Evolutionary conservation across 2,888 invertebrate species (phyloP), one percentile per base, ranked within the genome.

Genomic region (Netelia virgata): DNA sequence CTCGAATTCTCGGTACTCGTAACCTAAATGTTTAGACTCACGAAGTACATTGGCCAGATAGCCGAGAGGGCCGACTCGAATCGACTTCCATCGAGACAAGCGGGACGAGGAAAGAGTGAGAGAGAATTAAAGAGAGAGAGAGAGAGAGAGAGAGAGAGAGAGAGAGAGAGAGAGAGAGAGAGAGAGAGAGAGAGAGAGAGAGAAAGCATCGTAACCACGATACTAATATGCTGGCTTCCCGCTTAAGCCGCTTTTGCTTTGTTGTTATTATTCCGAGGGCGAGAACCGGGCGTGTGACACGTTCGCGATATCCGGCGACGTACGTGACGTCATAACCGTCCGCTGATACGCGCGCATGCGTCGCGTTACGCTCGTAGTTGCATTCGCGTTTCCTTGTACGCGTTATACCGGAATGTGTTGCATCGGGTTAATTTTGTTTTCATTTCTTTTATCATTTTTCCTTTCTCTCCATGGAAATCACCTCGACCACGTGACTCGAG

Each of bases 291-390:
- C 90, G 88, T 88, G 90, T 86, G 90, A 90, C 92, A 92, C 92
- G 92, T 92, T 89, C 89, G 86, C 90, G 90, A 90, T 92, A 91
- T 92, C 92, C 92, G 92, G 92, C 88, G 88, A 87, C 85, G 91
- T 92, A 92, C 92, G 92, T 92, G 92, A 92, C 91, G 92, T 92
- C 92, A 91, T 89, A 91, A 89, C 84, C 88, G 88, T 79, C 61
- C 79, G 82, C 68, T 73, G 85, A 86, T 81, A 84, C 84, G 72
- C 75, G 66, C 76, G 57, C 69, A 70, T 41, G 23, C 64, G 76
- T 84, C 6, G 36, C 36, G 36, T 36, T 36, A 74, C 75, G 78
- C 53, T 73, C 80, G 74, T 77, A 77, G 66, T 63, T 83, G 78
- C 84, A 76, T 82, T 78, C 18, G 36, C 28, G 20, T 69, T 47